Conservation (phyloP, 2,113 vertebrate genomes). For the Nothoprocta pentlandii region DNA sequence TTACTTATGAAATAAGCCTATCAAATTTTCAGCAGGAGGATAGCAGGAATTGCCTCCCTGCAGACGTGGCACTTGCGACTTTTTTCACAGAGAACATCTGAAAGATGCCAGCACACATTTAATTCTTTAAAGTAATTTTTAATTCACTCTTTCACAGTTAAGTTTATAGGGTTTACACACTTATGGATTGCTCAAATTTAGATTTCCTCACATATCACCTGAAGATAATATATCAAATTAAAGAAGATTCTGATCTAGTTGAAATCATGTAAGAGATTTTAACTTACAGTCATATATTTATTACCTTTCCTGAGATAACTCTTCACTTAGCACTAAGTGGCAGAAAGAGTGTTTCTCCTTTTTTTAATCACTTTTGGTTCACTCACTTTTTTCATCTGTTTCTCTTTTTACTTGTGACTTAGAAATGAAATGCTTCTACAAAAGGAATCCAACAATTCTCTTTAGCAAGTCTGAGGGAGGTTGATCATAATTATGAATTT, state of each 20-base stretch:
- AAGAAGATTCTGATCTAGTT: background rate
- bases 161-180: background rate
- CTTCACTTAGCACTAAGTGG: background rate
- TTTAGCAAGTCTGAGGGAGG: background rate
- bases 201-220: background rate
- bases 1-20: background rate
- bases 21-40: background rate
- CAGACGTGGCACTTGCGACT: background rate
- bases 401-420: background rate
- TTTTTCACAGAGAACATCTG: background rate
- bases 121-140: slow-evolving; percentile 1
- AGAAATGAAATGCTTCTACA: background rate
- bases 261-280: background rate
- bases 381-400: background rate
- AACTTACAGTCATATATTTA: background rate
- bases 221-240: background rate
- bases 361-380: background rate
- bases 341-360: background rate
- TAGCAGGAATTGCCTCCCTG: background rate
- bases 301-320: background rate
- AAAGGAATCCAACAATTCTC: background rate
- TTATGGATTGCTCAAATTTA: background rate
- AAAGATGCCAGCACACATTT: background rate
- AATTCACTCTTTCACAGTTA: background rate
- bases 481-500: background rate